phyloP scores from a whole-genome alignment of 2,888 invertebrate genomes.

The Cetonia aurata region DNA sequence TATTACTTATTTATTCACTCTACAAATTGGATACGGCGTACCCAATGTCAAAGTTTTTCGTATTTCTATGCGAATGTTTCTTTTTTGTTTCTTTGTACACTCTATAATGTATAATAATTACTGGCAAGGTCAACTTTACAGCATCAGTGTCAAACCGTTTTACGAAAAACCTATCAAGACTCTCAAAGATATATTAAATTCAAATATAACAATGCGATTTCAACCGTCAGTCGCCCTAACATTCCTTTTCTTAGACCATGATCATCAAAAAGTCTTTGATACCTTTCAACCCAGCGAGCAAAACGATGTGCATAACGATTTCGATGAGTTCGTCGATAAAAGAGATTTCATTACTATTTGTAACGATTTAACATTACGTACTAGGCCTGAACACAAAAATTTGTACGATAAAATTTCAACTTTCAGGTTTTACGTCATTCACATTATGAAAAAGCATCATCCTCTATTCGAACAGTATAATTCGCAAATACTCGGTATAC shows the following conservation, averaged over 20 bases:
- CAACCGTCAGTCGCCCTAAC: constrained; percentile 28
- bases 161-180: constrained; percentile 36
- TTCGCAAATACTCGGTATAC: constrained; percentile 18
- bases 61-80: constrained; percentile 20
- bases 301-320: constrained; percentile 22
- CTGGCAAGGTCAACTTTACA: constrained; percentile 37
- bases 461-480: constrained; percentile 35
- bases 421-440: constrained; percentile 15
- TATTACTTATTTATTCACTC: constrained; percentile 16
- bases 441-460: constrained; percentile 41
- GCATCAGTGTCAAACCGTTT: constrained; percentile 31
- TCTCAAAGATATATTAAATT: constrained; percentile 33
- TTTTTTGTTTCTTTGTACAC: constrained; percentile 24
- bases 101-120: constrained; percentile 33
- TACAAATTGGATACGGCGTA: constrained; percentile 19
- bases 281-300: constrained; percentile 24
- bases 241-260: constrained; percentile 27
- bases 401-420: constrained; percentile 28
- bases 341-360: constrained; percentile 39
- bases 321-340: constrained; percentile 31
- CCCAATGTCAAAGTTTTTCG: not conserved
- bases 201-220: constrained; percentile 25
- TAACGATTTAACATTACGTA: constrained; percentile 22
- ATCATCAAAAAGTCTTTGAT: constrained; percentile 29
- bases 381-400: constrained; percentile 32